phyloP scores from a whole-genome alignment of 2,797 vertebrate genomes.

The Glossophaga mutica region DNA sequence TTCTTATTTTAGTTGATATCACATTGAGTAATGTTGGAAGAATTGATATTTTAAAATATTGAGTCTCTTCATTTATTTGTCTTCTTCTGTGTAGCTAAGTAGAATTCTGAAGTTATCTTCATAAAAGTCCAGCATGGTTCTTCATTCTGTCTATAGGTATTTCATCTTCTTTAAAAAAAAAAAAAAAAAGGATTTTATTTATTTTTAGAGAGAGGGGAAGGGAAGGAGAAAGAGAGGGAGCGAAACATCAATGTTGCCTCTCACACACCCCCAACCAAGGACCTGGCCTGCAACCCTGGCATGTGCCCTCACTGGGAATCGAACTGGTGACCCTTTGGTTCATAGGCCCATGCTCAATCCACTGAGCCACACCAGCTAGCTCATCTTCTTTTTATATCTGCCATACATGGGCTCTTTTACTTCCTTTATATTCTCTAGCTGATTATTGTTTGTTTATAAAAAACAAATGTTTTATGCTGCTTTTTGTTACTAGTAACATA shows the following conservation, averaged over 20 bases:
- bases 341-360: too few relatives aligned
- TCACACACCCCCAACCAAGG: too few relatives aligned
- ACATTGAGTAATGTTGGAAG: not conserved
- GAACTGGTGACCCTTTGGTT: too few relatives aligned
- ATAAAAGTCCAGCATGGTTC: not conserved
- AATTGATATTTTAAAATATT: conserved; percentile 17
- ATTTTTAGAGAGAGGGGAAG: too few relatives aligned
- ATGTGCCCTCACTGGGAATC: too few relatives aligned
- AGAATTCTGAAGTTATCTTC: conserved; percentile 5
- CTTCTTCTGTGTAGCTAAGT: not conserved
- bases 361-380: too few relatives aligned
- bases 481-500: not conserved
- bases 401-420: not conserved
- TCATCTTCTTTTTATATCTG: not conserved
- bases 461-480: not conserved
- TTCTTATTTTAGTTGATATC: not conserved
- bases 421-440: not conserved
- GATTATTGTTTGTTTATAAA: conserved; percentile 4
- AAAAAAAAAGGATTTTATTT: too few relatives aligned
- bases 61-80: not conserved
- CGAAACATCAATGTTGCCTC: too few relatives aligned
- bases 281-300: too few relatives aligned
- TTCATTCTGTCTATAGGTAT: conserved; percentile 7
- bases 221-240: too few relatives aligned
- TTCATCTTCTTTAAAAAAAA: not conserved